phyloP scores from a whole-genome alignment of 2,113 vertebrate genomes.

The Labeo rohita region DNA sequence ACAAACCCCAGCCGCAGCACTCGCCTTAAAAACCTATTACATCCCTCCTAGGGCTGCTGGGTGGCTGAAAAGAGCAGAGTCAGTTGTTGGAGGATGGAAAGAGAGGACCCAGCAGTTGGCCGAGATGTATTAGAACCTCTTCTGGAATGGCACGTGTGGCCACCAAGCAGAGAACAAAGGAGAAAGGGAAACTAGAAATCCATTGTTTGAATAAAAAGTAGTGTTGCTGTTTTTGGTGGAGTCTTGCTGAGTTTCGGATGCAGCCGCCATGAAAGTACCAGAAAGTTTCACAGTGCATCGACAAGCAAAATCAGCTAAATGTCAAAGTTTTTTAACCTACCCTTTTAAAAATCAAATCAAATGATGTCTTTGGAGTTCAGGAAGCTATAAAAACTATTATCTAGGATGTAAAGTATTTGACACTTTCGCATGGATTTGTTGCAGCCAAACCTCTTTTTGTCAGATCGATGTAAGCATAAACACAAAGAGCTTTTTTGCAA shows the following conservation, averaged over 20 bases:
- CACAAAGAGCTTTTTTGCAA: conserved; percentile 51
- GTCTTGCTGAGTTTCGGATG: neutral
- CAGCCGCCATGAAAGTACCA: neutral
- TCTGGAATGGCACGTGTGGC: neutral
- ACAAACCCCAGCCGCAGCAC: conserved; percentile 34
- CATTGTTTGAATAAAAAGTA: neutral
- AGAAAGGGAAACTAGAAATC: neutral
- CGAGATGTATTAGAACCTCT: neutral
- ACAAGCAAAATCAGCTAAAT: neutral
- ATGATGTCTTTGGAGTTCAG: neutral
- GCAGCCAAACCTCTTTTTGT: conserved; percentile 52
- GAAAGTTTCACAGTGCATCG: neutral
- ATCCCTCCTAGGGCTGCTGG: conserved; percentile 48
- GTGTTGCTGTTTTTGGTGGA: neutral
- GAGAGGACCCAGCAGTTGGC: neutral
- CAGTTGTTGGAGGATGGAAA: conserved; percentile 1
- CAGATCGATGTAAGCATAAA: conserved; percentile 64
- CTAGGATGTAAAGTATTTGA: conserved; percentile 35
- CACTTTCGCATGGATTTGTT: conserved; percentile 59
- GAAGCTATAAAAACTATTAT: conserved; percentile 16
- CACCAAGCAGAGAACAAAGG: neutral
- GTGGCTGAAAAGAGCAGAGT: conserved; percentile 22
- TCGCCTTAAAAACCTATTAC: conserved; percentile 22
- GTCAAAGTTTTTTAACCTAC: neutral
- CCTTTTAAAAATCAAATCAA: conserved; percentile 15